A percentile compares a stretch with the other conserved stretches of the same genome.
Conservation (phyloP, 2,888 invertebrate genomes). For the Monoplex corrugatus region DNA sequence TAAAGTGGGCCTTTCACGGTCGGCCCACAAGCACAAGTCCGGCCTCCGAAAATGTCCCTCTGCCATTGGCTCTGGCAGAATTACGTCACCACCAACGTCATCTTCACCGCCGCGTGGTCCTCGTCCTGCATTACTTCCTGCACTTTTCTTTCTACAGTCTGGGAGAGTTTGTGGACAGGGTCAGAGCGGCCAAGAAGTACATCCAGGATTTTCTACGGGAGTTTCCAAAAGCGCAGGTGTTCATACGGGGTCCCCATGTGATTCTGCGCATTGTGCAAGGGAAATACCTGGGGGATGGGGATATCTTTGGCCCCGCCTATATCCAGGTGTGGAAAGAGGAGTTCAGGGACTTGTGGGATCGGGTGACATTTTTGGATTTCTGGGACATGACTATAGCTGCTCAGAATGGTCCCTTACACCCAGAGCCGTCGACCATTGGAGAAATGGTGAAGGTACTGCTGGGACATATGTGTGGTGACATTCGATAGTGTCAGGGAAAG, state of each 20-base stretch:
- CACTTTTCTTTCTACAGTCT: conserved; percentile 10
- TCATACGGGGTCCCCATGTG: conserved; percentile 36
- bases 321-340: conserved; percentile 39
- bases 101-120: neutral
- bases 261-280: neutral
- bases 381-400: conserved; percentile 52
- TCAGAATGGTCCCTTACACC: conserved; percentile 42
- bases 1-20: conserved; percentile 16
- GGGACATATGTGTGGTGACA: neutral
- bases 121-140: conserved; percentile 42
- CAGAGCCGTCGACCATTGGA: neutral
- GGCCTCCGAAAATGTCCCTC: neutral
- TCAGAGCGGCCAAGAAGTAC: conserved; percentile 22
- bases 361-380: conserved; percentile 45
- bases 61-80: neutral
- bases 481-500: no score
- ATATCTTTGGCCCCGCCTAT: conserved; percentile 12
- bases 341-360: conserved; percentile 18
- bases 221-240: neutral
- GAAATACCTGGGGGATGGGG: neutral
- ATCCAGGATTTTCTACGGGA: conserved; percentile 25
- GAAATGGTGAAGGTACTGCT: conserved; percentile 45
- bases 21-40: neutral
- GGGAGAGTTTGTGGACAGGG: neutral
- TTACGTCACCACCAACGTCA: neutral